Percentiles rank a stretch among this genome's conserved stretches.
Evolutionary conservation across 2,113 vertebrate species (phyloP).

Genomic region (Alethe diademata): DNA sequence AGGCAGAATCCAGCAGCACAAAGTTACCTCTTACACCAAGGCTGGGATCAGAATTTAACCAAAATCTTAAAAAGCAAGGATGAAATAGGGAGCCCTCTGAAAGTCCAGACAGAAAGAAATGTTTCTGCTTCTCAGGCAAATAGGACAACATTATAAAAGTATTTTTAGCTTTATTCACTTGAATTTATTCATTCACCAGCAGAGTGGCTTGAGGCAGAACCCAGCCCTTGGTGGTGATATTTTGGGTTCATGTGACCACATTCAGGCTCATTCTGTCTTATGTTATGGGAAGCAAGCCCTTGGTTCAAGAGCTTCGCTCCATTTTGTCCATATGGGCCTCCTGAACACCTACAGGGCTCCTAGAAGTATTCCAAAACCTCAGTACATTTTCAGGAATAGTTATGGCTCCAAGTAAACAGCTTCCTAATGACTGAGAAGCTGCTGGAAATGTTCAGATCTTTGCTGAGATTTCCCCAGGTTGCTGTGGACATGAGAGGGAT

Average conservation of each 20-base stretch:
- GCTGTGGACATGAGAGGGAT: background rate
- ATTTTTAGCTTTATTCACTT: background rate
- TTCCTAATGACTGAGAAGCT: background rate
- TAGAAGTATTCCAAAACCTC: background rate
- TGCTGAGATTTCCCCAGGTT: background rate
- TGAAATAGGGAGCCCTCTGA: background rate
- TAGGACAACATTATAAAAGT: background rate
- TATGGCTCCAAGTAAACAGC: background rate
- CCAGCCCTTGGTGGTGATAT: background rate
- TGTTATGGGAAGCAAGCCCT: background rate
- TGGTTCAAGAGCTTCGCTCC: background rate
- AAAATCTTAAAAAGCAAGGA: background rate
- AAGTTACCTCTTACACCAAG: background rate
- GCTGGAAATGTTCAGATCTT: background rate
- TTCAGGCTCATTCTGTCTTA: background rate
- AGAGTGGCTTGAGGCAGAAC: background rate
- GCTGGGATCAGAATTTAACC: background rate
- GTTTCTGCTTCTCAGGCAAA: background rate
- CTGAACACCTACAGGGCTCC: background rate
- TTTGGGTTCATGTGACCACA: background rate
- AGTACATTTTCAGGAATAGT: background rate
- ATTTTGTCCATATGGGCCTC: background rate
- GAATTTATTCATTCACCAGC: background rate
- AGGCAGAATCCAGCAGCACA: background rate
- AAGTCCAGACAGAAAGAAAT: background rate